Conservation (phyloP, 1,140 invertebrate genomes). For the Hormaphis cornu region DNA sequence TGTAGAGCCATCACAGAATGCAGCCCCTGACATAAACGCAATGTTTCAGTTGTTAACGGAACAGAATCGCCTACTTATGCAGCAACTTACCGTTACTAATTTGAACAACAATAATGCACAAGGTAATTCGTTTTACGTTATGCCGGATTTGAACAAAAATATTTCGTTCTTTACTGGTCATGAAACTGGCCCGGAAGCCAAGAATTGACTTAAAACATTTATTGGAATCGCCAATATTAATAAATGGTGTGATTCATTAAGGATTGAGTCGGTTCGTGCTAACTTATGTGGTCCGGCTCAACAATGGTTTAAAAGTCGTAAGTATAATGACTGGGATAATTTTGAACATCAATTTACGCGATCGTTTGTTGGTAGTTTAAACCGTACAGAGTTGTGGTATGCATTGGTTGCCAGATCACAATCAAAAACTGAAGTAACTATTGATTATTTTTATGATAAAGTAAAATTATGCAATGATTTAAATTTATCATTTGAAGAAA, state of each 20-base stretch:
- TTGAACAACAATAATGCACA: background rate
- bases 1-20: background rate
- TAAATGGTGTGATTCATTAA: background rate
- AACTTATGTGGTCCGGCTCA: background rate
- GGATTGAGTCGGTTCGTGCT: background rate
- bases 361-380: background rate
- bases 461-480: background rate
- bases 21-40: background rate
- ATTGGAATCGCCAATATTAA: background rate
- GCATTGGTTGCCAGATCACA: background rate
- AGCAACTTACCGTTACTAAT: background rate
- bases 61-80: background rate
- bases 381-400: background rate
- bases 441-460: background rate
- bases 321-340: background rate
- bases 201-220: background rate
- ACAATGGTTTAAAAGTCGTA: background rate
- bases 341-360: background rate
- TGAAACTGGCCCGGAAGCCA: background rate
- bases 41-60: background rate
- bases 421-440: background rate
- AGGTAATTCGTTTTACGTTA: background rate
- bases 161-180: background rate
- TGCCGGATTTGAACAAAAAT: background rate
- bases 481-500: too few species aligned